Conservation (phyloP, 1,140 invertebrate species). For the Pachyrhynchus sulphureomaculatus region DNA sequence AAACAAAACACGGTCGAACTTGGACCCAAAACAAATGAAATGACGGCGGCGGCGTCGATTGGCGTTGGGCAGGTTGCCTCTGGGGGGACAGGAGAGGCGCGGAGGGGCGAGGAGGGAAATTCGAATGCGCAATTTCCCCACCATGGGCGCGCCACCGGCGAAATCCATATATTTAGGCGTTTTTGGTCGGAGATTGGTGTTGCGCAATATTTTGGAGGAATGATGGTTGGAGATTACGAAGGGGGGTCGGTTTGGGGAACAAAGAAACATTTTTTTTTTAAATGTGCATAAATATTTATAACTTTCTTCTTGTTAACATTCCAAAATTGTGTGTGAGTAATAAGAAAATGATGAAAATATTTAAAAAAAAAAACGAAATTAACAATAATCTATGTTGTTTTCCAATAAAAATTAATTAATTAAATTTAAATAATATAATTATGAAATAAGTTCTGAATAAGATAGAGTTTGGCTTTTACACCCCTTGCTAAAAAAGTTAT, state of each 20-base stretch:
- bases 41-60: slow-evolving; percentile 38
- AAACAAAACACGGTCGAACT: slow-evolving; percentile 19
- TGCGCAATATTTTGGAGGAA: slow-evolving; percentile 40
- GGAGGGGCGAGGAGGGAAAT: slow-evolving; percentile 32
- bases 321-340: no score
- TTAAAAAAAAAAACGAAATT: no score
- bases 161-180: slow-evolving; percentile 33
- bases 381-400: no score
- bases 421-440: no score
- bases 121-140: slow-evolving; percentile 48
- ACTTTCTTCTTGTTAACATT: no score
- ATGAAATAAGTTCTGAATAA: no score
- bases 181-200: slow-evolving; percentile 32
- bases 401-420: no score
- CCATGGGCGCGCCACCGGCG: slow-evolving; percentile 25
- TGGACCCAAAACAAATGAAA: slow-evolving; percentile 39
- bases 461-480: no score
- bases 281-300: no score
- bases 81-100: slow-evolving; percentile 23
- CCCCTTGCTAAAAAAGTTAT: no score
- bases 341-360: no score
- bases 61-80: slow-evolving; percentile 20
- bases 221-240: not conserved
- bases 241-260: not conserved
- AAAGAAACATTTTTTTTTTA: no score